phyloP scores from a whole-genome alignment of 2,888 invertebrate genomes.

The Harpalus rubripes region DNA sequence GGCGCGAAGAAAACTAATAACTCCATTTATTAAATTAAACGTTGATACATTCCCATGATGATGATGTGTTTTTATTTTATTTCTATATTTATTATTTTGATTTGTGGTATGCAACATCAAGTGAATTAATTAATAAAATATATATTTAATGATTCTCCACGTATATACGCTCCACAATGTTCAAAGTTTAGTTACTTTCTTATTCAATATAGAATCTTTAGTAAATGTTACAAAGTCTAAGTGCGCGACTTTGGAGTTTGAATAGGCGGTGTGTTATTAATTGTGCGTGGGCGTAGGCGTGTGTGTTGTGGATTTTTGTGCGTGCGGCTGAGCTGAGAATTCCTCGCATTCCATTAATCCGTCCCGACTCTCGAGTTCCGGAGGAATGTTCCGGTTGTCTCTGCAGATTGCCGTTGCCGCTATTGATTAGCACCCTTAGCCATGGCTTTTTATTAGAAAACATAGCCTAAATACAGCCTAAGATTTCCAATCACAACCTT shows the following conservation, averaged over 20 bases:
- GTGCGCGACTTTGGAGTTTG: neutral
- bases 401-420: constrained; percentile 44
- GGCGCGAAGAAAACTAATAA: too few species aligned
- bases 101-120: too few species aligned
- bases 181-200: too few species aligned
- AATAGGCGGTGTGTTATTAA: neutral
- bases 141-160: neutral
- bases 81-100: too few species aligned
- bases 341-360: constrained; percentile 40
- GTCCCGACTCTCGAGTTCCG: neutral
- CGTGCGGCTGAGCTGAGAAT: constrained; percentile 11
- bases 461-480: too few species aligned
- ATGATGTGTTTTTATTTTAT: too few species aligned
- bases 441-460: neutral
- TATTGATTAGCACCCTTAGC: constrained; percentile 25
- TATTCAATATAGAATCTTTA: neutral
- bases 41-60: too few species aligned
- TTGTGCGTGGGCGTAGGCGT: neutral
- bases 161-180: too few species aligned
- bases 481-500: too few species aligned
- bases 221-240: neutral
- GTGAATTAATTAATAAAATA: too few species aligned
- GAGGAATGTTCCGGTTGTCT: constrained; percentile 23
- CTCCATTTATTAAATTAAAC: too few species aligned
- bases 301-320: neutral